Base-by-base conservation (phyloP, 2,888 invertebrate species). In the Pristionchus exspectatus region DNA sequence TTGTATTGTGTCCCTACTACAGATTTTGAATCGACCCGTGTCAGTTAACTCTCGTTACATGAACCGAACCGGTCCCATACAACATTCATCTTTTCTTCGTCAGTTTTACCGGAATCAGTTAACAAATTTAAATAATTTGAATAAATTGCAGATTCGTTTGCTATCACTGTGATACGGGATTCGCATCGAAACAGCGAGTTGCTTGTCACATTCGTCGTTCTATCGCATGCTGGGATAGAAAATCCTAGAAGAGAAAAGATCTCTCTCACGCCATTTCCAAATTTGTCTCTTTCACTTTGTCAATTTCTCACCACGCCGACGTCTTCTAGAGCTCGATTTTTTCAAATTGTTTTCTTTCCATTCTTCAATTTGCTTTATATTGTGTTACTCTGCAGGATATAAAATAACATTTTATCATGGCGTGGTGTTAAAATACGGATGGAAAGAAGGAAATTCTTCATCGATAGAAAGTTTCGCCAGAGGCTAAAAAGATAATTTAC, bases 171-270 rank as follows among this genome's bases (percentile, higher is more conserved):
- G 72, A 87, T 54, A n/a, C 87, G 14, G 72, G 72, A 54, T 87
- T 87, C n/a, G 87, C 87, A 27, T 87, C 87, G 16, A 87, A 87
- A 33, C 87, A 87, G 18, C 69, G 87, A 50, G 72, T 87, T 24
- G 87, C 87, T 7, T 69, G 72, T 27, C 87, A 87, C 63, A 69
- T 87, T 72, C 69, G 72, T 54, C 69, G 72, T 50, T 87, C 72
- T 50, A 69, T 72, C 54, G 72, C 27, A 21, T 87, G 87, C 38
- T 87, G 87, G 87, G 72, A 87, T 87, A 59, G 66, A 38, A 86
- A 38, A 27, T 86, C 63, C 18, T 86, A 86, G 44, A 54, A 12
- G 24, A 24, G 21, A 5, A 5, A 44, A 56, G 12, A 84, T 83
- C 83, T 83, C n/a, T 56, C 7, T 38, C 81, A 50, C n/a, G 50